Evolutionary conservation across 2,797 vertebrate genomes (phyloP).

Genomic region (Dendrocincla tyrannina): DNA sequence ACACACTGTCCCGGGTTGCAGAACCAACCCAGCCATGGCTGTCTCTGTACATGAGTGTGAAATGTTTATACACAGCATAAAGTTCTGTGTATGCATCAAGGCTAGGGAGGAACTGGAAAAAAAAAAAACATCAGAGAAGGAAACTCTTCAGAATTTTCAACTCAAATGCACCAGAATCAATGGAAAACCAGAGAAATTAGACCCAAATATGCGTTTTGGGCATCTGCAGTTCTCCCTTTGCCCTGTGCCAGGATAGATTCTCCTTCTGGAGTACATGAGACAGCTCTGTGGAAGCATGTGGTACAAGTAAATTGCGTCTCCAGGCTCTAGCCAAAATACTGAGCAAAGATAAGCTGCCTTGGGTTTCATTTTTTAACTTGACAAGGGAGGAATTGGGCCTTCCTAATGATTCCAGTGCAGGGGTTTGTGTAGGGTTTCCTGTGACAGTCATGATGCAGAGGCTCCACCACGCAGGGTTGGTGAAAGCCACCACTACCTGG

Average conservation of each 20-base stretch:
- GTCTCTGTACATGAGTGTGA: not conserved
- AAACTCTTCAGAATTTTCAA: not conserved
- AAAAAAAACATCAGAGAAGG: not conserved
- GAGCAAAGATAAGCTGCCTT: not conserved
- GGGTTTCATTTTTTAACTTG: not conserved
- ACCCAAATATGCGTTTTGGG: not conserved
- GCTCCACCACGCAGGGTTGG: not conserved
- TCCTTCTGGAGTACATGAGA: not conserved
- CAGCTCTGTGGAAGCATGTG: not conserved
- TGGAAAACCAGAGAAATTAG: not conserved
- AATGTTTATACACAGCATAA: rapidly evolving
- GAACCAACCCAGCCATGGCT: not conserved
- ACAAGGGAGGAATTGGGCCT: not conserved
- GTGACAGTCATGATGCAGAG: not conserved
- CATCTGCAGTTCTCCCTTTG: not conserved
- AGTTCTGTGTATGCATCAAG: not conserved
- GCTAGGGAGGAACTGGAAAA: not conserved
- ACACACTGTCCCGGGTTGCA: not conserved
- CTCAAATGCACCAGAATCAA: not conserved
- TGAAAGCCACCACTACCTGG: not conserved
- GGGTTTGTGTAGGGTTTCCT: rapidly evolving
- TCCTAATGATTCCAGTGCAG: not conserved
- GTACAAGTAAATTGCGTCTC: not conserved
- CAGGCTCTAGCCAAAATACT: not conserved
- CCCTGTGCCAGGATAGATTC: not conserved